Base-by-base conservation (phyloP, 2,797 vertebrate genomes). In the Brachyalestes nurse region DNA sequence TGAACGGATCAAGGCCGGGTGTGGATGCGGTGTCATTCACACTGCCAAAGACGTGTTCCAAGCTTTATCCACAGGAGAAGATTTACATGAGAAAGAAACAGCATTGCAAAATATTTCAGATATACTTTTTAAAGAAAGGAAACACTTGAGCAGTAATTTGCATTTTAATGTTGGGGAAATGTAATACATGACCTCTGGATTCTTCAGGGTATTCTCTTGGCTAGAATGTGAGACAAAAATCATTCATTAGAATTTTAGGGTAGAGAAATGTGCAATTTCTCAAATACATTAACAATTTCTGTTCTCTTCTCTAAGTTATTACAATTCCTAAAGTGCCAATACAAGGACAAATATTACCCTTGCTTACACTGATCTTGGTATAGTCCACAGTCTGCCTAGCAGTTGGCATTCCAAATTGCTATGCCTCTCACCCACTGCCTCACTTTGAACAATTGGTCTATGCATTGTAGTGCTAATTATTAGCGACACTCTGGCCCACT, bases 381-480 rank as follows among this genome's bases (percentile, higher is more conserved):
- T 28, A 38, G 47, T 71, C 69, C 23, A n/a, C 51, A 38, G 70
- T 38, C 51, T 21, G 45, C 6, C 80, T 83, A 55, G 72, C 61
- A 51, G 70, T 7, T 58, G 55, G 47, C 28, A 66, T 72, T 81
- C 82, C 75, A 53, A 8, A 62, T 34, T 71, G 57, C 70, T 38
- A 51, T 51, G 21, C 67, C 51, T 38, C 70, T 55, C 51, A 57
- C 17, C 23, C 61, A 71, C 62, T 72, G 80, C 60, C 58, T 70
- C 72, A 45, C 38, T 71, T 47, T 82, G 72, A 71, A 76, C 75
- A 85, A 82, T 73, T 53, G 64, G 64, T 70, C 60, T 16, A 57
- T 72, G 28, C 23, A 57, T 57, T 23, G 47, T 25, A 23, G 66
- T 42, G 72, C 60, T 74, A 66, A 78, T 75, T 75, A 79, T 66